Conservation (phyloP, 2,113 vertebrate species). For the Pampusana beccarii region DNA sequence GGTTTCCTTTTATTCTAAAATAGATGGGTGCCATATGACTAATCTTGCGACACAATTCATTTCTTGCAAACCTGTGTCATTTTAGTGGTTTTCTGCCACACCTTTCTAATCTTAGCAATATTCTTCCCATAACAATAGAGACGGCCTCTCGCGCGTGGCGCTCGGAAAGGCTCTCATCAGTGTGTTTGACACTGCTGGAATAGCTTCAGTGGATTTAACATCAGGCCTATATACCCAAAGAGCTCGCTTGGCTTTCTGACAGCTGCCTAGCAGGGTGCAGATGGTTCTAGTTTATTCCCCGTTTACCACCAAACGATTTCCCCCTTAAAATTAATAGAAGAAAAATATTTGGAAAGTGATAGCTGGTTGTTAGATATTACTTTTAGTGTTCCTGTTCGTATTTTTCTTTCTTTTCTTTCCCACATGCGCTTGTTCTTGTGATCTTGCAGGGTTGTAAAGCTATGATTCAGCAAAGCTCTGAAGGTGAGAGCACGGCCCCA, state of each 20-base stretch:
- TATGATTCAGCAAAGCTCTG: background rate
- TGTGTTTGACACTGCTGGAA: conserved; percentile 30
- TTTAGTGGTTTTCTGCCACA: background rate
- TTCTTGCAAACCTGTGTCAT: background rate
- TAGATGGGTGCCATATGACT: conserved; percentile 33
- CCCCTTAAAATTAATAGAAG: conserved; percentile 65
- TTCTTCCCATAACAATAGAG: background rate
- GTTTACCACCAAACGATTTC: conserved; percentile 61
- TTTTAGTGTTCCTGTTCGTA: conserved; percentile 47
- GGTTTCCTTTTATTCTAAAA: conserved; percentile 15
- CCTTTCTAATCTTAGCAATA: conserved; percentile 19
- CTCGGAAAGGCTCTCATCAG: background rate
- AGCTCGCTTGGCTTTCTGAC: conserved; percentile 49
- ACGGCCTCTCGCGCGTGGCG: rapidly evolving
- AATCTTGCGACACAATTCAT: background rate
- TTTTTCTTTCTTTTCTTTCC: conserved; percentile 35
- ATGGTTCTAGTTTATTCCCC: conserved; percentile 64
- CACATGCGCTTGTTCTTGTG: background rate
- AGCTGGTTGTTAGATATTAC: conserved; percentile 53
- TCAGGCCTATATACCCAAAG: conserved; percentile 7
- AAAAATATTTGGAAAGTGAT: conserved; percentile 66
- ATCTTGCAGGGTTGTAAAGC: background rate
- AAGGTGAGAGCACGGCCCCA: background rate
- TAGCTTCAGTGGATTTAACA: conserved; percentile 30
- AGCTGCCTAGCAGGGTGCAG: conserved; percentile 49